phyloP scores from a whole-genome alignment of 2,888 invertebrate species.

The Athalia circularis region DNA sequence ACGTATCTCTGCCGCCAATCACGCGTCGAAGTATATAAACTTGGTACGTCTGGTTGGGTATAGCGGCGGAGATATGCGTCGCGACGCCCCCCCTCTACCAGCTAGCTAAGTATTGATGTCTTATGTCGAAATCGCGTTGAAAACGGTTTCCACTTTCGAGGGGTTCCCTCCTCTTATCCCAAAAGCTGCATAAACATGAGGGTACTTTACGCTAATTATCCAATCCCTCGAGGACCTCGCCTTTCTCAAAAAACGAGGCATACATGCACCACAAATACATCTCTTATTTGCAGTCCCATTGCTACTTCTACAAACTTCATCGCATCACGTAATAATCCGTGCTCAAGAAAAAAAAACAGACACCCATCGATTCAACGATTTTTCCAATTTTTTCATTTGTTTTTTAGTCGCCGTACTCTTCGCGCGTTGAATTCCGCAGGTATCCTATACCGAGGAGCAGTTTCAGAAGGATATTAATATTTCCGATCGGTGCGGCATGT shows the following conservation, averaged over 20 bases:
- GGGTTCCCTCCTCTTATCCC: slow-evolving; percentile 6
- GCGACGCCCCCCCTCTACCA: too few species aligned
- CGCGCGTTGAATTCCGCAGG: too few species aligned
- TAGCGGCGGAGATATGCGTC: neutral
- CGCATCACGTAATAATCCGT: slow-evolving; percentile 4
- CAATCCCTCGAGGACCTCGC: slow-evolving; percentile 25
- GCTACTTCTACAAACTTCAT: slow-evolving; percentile 9
- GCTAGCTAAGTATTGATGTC: slow-evolving; percentile 40
- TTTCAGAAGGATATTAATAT: too few species aligned
- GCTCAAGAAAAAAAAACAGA: neutral
- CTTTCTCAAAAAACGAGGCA: neutral
- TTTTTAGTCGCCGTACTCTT: neutral
- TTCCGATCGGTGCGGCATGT: too few species aligned
- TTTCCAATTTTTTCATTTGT: neutral
- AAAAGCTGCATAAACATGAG: slow-evolving; percentile 44
- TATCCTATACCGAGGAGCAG: too few species aligned
- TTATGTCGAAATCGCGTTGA: slow-evolving; percentile 41
- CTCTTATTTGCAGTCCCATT: slow-evolving; percentile 8
- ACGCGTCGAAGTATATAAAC: slow-evolving; percentile 34
- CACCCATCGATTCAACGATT: neutral
- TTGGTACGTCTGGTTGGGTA: slow-evolving; percentile 12
- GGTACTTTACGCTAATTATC: slow-evolving; percentile 42
- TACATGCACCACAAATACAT: neutral
- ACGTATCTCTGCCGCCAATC: slow-evolving; percentile 37
- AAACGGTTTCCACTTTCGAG: slow-evolving; percentile 37